phyloP scores from a whole-genome alignment of 2,797 vertebrate genomes.

The Oreonectes daqikongensis region DNA sequence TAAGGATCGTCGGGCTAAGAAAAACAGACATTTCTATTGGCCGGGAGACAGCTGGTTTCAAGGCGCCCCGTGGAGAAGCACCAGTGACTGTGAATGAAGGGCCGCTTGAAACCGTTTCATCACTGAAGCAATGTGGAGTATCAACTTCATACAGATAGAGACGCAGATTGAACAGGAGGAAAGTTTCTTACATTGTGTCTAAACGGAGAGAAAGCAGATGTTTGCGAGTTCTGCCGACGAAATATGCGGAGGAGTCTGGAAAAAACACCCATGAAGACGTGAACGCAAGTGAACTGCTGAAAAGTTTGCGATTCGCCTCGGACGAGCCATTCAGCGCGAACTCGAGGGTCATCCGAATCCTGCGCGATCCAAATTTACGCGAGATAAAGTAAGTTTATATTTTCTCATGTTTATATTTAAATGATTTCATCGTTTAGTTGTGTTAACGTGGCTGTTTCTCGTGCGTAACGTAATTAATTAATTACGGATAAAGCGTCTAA shows the following conservation, averaged over 20 bases:
- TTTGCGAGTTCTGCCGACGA: slow-evolving; percentile 15
- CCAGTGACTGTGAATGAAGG: slow-evolving; percentile 74
- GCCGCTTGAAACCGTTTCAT: slow-evolving; percentile 66
- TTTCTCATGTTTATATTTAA: not conserved
- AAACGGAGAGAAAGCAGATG: not conserved
- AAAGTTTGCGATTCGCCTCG: slow-evolving; percentile 41
- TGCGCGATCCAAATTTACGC: not conserved
- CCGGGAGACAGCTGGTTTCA: slow-evolving; percentile 11
- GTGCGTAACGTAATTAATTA: not conserved
- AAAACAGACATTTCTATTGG: slow-evolving; percentile 79
- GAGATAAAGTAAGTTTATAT: slow-evolving; percentile 7
- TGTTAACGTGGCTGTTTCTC: not conserved
- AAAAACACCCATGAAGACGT: slow-evolving; percentile 44
- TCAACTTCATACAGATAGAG: slow-evolving; percentile 46
- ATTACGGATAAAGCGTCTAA: not conserved
- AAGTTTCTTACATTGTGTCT: slow-evolving; percentile 27
- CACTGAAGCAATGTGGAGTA: slow-evolving; percentile 60
- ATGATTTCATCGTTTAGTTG: no score
- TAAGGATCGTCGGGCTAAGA: slow-evolving; percentile 54
- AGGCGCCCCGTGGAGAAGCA: slow-evolving; percentile 63
- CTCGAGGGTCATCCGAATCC: not conserved
- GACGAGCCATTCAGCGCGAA: slow-evolving; percentile 15
- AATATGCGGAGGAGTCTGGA: slow-evolving; percentile 36
- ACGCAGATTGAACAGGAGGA: slow-evolving; percentile 38
- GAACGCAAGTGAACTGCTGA: slow-evolving; percentile 14